phyloP scores from a whole-genome alignment of 2,797 vertebrate genomes.

The Artibeus jamaicensis region DNA sequence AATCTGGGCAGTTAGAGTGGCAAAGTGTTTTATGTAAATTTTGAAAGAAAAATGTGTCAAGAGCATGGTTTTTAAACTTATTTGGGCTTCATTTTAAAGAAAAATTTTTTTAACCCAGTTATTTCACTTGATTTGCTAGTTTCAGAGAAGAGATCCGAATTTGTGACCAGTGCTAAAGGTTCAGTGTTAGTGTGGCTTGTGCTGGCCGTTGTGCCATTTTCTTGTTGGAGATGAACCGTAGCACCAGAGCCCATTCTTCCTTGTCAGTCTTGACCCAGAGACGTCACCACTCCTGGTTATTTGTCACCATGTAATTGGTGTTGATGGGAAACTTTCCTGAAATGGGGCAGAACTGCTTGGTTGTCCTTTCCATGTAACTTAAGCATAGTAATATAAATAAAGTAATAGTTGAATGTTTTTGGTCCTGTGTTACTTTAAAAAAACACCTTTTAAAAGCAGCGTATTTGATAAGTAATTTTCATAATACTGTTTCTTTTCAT shows the following conservation, averaged over 20 bases:
- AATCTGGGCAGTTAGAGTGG: conserved; percentile 74
- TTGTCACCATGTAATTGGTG: conserved; percentile 80
- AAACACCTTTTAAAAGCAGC: conserved; percentile 75
- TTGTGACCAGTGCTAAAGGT: conserved; percentile 83
- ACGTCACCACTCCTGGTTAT: conserved; percentile 81
- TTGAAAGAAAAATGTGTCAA: conserved; percentile 76
- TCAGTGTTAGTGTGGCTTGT: conserved; percentile 85
- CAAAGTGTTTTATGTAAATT: conserved; percentile 80
- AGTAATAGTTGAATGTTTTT: conserved; percentile 82
- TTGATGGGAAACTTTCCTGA: conserved; percentile 82
- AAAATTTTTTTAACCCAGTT: conserved; percentile 69
- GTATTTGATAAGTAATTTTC: conserved; percentile 77
- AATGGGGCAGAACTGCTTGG: conserved; percentile 83
- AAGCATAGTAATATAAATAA: conserved; percentile 85
- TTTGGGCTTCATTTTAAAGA: conserved; percentile 77
- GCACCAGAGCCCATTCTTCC: conserved; percentile 83
- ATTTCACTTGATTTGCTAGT: conserved; percentile 82
- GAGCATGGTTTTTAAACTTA: conserved; percentile 74
- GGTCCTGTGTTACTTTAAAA: conserved; percentile 83
- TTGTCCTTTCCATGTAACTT: conserved; percentile 84
- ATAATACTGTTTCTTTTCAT: conserved; percentile 63
- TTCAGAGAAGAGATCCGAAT: conserved; percentile 81
- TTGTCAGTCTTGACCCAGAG: conserved; percentile 81
- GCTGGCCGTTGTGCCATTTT: conserved; percentile 84
- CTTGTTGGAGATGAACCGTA: conserved; percentile 86